Conservation (phyloP, 2,113 vertebrate genomes). For the Rhombomys opimus region DNA sequence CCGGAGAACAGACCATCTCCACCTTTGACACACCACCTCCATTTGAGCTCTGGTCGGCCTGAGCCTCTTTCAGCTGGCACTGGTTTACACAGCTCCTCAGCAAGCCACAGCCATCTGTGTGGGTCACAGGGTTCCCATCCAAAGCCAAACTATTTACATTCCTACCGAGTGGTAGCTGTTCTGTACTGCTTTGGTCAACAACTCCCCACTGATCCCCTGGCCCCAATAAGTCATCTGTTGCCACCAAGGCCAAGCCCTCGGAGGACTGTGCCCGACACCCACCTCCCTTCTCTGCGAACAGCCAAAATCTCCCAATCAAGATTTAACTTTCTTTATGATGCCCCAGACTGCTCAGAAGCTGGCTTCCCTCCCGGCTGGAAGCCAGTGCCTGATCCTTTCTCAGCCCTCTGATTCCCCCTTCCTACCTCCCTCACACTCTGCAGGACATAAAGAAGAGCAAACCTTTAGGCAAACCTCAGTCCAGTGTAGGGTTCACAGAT, state of each 20-base stretch:
- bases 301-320: background rate
- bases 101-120: background rate
- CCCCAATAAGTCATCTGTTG: background rate
- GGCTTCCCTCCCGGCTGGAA: conserved; percentile 5
- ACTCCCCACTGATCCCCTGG: background rate
- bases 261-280: background rate
- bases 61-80: background rate
- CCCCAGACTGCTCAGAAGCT: background rate
- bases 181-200: background rate
- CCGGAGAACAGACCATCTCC: background rate
- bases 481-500: background rate
- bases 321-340: background rate
- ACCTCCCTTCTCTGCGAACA: background rate
- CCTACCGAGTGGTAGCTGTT: background rate
- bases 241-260: background rate
- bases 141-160: background rate
- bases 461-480: background rate
- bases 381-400: background rate
- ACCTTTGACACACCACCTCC: background rate
- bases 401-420: background rate
- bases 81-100: background rate
- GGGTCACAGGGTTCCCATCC: conserved; percentile 17
- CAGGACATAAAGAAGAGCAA: background rate
- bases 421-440: background rate
- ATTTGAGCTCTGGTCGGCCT: background rate